Percentiles rank a stretch among this genome's conserved stretches.
phyloP scores from a whole-genome alignment of 35 echinoderm and acorn worm genomes.

The Strongylocentrotus purpuratus region DNA sequence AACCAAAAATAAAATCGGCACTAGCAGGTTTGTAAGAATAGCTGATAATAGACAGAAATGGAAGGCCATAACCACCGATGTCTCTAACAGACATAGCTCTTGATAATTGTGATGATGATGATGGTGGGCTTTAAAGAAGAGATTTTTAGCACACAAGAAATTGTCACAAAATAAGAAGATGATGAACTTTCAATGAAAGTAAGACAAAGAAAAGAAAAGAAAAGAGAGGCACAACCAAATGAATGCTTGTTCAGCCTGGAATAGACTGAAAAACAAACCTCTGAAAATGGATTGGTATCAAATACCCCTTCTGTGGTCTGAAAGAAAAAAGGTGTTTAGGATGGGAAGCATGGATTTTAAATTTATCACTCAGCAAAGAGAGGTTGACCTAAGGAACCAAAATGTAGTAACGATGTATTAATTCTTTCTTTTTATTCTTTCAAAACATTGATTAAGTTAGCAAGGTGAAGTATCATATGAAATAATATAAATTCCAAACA shows the following conservation, averaged over 20 bases:
- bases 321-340: background rate
- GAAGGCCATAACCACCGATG: too few relatives aligned
- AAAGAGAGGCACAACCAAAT: background rate
- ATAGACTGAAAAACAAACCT: background rate
- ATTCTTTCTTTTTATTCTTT: too few relatives aligned
- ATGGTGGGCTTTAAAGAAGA: background rate
- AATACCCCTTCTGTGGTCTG: background rate
- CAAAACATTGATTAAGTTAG: too few relatives aligned
- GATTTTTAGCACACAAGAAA: background rate
- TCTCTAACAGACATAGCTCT: too few relatives aligned
- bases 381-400: background rate
- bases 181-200: background rate
- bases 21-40: too few relatives aligned
- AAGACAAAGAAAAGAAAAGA: too few relatives aligned
- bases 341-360: background rate
- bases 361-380: background rate
- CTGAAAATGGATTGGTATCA: conserved; percentile 14
- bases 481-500: too few relatives aligned
- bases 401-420: background rate
- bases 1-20: too few relatives aligned
- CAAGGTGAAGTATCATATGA: too few relatives aligned
- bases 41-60: too few relatives aligned
- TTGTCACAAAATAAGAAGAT: background rate
- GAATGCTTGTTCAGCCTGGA: background rate
- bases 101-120: background rate